These are phyloP conservation scores for Rhagonycha fulva DNA, from an alignment of 2,888 invertebrate genomes.

Conservation along the genomic window DNA sequence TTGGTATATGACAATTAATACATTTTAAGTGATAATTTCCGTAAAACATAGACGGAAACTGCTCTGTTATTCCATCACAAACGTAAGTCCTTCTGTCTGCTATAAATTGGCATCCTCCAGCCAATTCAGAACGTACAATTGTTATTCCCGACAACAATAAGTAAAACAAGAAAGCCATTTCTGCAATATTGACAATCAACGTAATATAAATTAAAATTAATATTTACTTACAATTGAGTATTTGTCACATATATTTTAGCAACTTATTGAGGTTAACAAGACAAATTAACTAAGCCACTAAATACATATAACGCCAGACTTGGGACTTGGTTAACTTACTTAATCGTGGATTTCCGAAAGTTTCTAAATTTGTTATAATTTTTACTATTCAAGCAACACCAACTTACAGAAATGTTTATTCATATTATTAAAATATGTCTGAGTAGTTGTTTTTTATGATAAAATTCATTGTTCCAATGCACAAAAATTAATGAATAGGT, in stretches of 20 bases:
- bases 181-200: conserved; percentile 2
- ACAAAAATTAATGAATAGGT: not conserved
- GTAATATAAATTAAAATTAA: not conserved
- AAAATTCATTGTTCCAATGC: not conserved
- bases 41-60: conserved; percentile 45
- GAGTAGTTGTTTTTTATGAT: not conserved
- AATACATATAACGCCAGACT: not conserved
- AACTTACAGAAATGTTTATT: not conserved
- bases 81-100: conserved; percentile 37
- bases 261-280: conserved; percentile 6
- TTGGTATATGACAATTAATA: conserved; percentile 41
- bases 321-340: not conserved
- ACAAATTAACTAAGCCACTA: not conserved
- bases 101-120: conserved; percentile 39
- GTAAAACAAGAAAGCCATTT: conserved; percentile 1
- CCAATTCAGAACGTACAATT: not conserved
- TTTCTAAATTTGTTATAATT: not conserved
- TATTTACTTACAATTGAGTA: not conserved
- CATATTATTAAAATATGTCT: not conserved
- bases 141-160: not conserved
- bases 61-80: conserved; percentile 40
- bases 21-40: conserved; percentile 46
- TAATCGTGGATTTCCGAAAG: conserved; percentile 1
- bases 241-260: not conserved
- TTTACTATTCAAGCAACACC: not conserved